Evolutionary conservation across 1,140 invertebrate genomes (phyloP).

Genomic region (Bombus cullumanus): DNA sequence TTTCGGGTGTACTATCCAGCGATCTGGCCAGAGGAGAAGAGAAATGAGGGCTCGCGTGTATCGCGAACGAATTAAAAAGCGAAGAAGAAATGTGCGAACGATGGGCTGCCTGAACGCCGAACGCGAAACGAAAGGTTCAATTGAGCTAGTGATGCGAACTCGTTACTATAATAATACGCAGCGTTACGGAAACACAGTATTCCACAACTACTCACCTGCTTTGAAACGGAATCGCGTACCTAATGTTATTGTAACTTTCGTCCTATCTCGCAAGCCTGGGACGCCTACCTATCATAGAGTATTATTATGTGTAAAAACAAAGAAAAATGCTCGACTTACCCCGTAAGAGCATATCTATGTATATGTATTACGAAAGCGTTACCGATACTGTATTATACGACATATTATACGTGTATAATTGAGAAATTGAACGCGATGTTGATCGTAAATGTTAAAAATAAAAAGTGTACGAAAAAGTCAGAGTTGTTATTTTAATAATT

Average conservation of each 20-base stretch:
- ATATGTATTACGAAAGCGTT: constrained; percentile 75
- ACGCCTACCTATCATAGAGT: constrained; percentile 62
- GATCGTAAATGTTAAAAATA: constrained; percentile 83
- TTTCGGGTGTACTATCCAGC: background rate
- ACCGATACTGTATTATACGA: constrained; percentile 77
- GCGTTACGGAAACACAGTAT: background rate
- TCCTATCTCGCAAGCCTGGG: constrained; percentile 55
- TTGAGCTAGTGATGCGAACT: background rate
- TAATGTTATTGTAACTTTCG: constrained; percentile 47
- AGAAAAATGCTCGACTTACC: constrained; percentile 6
- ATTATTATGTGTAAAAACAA: constrained; percentile 59
- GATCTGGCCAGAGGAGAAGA: background rate
- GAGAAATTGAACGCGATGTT: constrained; percentile 79
- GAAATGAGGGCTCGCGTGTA: background rate
- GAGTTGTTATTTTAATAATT: background rate
- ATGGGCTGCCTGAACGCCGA: constrained; percentile 52
- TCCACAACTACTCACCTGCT: constrained; percentile 48
- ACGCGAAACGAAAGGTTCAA: constrained; percentile 15
- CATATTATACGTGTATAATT: constrained; percentile 80
- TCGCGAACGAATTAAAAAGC: background rate
- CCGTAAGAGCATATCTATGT: constrained; percentile 68
- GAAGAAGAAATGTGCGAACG: background rate
- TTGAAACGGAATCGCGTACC: constrained; percentile 43
- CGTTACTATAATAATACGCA: background rate
- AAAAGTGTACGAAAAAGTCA: constrained; percentile 79